Base-by-base conservation (phyloP, 2,113 vertebrate species). In the Pedionomus torquatus region DNA sequence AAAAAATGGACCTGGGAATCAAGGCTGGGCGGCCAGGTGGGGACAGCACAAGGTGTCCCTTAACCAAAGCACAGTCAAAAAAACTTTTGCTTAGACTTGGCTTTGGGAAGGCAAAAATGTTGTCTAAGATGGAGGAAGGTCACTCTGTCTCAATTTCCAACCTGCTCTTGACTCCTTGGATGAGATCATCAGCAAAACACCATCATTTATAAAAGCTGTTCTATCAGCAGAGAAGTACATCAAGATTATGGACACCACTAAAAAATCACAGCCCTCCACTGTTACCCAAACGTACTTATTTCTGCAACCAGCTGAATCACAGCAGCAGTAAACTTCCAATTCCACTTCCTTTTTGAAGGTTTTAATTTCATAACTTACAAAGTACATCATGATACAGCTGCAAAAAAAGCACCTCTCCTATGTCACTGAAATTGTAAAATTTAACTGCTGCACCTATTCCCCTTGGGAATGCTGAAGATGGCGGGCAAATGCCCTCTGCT, bases 401-500 rank as follows among this genome's bases (percentile, higher is more conserved):
- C 28, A 74, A 37, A 87, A 65, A 75, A 83, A 61, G 15, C 30
- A 81, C 19, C 19, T 31, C 13, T 64, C 25, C 64, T 68, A 85
- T 24, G 44, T 46, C 58, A 92, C 14, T 30, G 44, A 87, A 90
- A 89, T 21, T 2, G 2, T 54, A 70, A 83, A 91, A 95, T 26
- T 4, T 41, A 88, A 90, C 87, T 89, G 69, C 65, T 91, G 90
- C 69, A 76, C 92, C 80, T 83, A 37, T 20, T 74, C 54, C 78
- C 46, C 61, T 80, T 18, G 17, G 37, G 80, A 58, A 92, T 37
- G 52, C 30, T 49, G 80, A 60, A 69, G 77, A 86, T n/a, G 20
- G 60, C 3, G 4, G 65, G 78, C 91, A 94, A 94, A 87, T 78
- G 90, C 76, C 94, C 89, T 94, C 84, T 91, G 75, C 49, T 92